Conservation (phyloP, 2,797 vertebrate genomes). For the Tauraco hartlaubi region DNA sequence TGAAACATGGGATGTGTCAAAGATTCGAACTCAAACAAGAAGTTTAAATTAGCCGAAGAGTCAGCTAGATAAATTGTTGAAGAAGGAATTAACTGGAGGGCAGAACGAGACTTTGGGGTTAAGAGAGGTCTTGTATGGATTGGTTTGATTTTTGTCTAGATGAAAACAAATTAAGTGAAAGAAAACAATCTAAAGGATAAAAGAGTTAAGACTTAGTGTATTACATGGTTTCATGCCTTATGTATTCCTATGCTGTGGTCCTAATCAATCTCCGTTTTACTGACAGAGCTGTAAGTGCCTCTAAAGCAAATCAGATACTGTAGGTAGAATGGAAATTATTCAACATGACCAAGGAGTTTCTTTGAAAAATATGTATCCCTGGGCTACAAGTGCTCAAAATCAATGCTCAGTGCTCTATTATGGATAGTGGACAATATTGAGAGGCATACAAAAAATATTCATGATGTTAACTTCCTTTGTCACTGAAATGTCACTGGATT, state of each 20-base stretch:
- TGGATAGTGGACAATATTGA: not conserved
- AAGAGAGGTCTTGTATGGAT: constrained; percentile 15
- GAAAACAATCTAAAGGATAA: not conserved
- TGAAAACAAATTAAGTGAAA: constrained; percentile 53
- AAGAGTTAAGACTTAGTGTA: not conserved
- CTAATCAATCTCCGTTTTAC: constrained; percentile 50
- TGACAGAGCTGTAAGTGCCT: constrained; percentile 32
- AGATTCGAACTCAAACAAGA: constrained; percentile 2
- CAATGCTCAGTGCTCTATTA: not conserved
- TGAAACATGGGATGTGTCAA: not conserved
- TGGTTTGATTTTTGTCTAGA: constrained; percentile 40
- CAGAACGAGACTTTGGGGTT: not conserved
- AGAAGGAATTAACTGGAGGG: constrained; percentile 17
- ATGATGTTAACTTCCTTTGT: constrained; percentile 35
- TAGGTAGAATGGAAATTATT: constrained; percentile 45
- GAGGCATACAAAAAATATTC: not conserved
- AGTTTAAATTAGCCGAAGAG: not conserved
- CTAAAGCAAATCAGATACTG: constrained; percentile 56
- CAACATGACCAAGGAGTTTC: not conserved
- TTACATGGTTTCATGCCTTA: constrained; percentile 5
- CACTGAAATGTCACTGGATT: constrained; percentile 27
- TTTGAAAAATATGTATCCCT: constrained; percentile 51
- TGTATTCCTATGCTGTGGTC: not conserved
- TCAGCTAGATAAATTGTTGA: not conserved
- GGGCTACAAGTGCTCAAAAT: constrained; percentile 6